Percentiles rank a stretch among this genome's conserved stretches.
Conservation (phyloP, 2,888 invertebrate genomes). For the Erebia epiphron region DNA sequence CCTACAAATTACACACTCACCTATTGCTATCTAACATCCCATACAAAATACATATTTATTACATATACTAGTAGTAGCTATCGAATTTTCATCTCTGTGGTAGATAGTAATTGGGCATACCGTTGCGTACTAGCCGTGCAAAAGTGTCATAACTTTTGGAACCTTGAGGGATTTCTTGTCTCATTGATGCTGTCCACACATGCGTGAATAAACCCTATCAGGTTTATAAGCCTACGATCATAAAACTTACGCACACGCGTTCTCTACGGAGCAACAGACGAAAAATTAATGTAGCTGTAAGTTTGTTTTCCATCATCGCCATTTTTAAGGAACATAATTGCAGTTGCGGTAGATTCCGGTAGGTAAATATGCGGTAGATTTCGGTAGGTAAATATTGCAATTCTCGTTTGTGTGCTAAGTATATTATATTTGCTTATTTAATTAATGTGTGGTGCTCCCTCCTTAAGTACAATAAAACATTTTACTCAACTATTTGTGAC, state of each 20-base stretch:
- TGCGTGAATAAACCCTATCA: constrained; percentile 6
- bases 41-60: too few species aligned
- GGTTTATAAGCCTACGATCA: too few species aligned
- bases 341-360: too few species aligned
- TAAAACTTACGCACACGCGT: neutral
- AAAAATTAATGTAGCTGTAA: neutral
- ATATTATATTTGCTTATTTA: too few species aligned
- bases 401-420: too few species aligned
- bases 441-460: neutral
- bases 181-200: neutral
- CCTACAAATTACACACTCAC: too few species aligned
- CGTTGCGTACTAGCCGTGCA: neutral
- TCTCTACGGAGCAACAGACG: neutral
- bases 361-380: too few species aligned
- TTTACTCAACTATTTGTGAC: neutral
- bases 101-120: neutral
- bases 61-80: too few species aligned
- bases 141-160: neutral
- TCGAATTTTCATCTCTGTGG: too few species aligned
- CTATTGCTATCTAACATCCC: too few species aligned
- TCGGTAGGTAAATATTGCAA: too few species aligned
- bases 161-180: neutral
- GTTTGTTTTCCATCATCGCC: neutral
- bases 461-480: neutral
- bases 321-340: too few species aligned